A percentile compares a stretch with the other conserved stretches of the same genome.
Evolutionary conservation across 2,113 vertebrate species (phyloP).

Genomic region (Microtus oregoni): DNA sequence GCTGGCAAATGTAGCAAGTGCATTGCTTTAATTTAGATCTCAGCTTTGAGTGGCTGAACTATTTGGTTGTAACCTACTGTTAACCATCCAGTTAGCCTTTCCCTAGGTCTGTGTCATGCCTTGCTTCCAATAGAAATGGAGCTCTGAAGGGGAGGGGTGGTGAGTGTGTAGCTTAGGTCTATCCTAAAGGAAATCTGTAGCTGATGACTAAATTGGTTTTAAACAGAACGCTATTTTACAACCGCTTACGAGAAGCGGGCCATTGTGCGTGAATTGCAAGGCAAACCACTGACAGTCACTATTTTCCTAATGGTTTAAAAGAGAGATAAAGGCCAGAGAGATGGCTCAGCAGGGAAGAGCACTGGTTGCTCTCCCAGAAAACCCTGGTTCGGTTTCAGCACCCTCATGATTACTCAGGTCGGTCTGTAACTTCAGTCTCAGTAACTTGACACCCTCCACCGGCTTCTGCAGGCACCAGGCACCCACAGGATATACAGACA

Average conservation of each 20-base stretch:
- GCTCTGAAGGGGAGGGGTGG: not conserved
- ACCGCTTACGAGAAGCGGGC: not conserved
- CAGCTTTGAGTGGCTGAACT: not conserved
- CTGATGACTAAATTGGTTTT: not conserved
- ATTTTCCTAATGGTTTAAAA: not conserved
- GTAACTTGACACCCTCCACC: not conserved
- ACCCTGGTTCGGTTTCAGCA: not conserved
- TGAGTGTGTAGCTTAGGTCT: not conserved
- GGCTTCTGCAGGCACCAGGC: not conserved
- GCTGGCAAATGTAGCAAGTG: not conserved
- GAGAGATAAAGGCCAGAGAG: not conserved
- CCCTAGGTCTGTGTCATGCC: not conserved
- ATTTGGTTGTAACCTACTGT: rapidly evolving
- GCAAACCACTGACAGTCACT: not conserved
- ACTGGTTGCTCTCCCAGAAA: not conserved
- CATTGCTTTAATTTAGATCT: not conserved
- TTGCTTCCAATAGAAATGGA: not conserved
- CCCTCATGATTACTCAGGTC: not conserved
- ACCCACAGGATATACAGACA: not conserved
- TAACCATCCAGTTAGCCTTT: not conserved
- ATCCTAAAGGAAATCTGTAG: not conserved
- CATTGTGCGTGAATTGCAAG: not conserved
- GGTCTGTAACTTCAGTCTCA: not conserved
- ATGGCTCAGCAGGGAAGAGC: not conserved
- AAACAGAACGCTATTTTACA: not conserved